Evolutionary conservation across 1,140 invertebrate species (phyloP).

Genomic region (Rhagoletis pomonella): DNA sequence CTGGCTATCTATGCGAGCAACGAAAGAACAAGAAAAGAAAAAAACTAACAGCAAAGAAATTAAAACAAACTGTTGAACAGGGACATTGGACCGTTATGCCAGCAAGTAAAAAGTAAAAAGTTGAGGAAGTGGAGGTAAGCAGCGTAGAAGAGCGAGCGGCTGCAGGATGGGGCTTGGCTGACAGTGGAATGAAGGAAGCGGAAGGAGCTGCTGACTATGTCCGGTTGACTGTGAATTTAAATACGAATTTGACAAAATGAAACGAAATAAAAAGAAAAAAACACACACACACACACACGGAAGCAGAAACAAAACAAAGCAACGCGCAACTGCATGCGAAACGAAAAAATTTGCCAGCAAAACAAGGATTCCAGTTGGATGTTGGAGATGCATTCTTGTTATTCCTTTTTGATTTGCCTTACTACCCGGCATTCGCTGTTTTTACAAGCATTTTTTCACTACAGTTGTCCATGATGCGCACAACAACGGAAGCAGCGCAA

Average conservation of each 20-base stretch:
- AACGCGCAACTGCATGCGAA: conserved; percentile 25
- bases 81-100: conserved; percentile 24
- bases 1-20: conserved; percentile 6
- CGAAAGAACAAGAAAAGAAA: conserved; percentile 16
- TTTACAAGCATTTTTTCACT: too few relatives aligned
- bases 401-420: background rate
- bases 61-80: conserved; percentile 42
- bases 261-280: background rate
- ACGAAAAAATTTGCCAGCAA: background rate
- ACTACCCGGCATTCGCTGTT: background rate
- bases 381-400: background rate
- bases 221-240: conserved; percentile 51
- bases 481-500: conserved; percentile 17
- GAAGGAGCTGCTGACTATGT: conserved; percentile 29
- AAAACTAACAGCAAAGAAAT: conserved; percentile 40
- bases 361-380: background rate
- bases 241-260: conserved; percentile 50
- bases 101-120: background rate
- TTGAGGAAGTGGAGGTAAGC: background rate
- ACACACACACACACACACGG: background rate
- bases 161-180: background rate
- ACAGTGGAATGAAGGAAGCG: background rate
- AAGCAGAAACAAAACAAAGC: conserved; percentile 30
- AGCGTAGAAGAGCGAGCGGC: background rate
- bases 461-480: background rate